Evolutionary conservation across 2,797 vertebrate species (phyloP), one percentile per base, ranked within the genome.

Genomic region (Sardinella longiceps): DNA sequence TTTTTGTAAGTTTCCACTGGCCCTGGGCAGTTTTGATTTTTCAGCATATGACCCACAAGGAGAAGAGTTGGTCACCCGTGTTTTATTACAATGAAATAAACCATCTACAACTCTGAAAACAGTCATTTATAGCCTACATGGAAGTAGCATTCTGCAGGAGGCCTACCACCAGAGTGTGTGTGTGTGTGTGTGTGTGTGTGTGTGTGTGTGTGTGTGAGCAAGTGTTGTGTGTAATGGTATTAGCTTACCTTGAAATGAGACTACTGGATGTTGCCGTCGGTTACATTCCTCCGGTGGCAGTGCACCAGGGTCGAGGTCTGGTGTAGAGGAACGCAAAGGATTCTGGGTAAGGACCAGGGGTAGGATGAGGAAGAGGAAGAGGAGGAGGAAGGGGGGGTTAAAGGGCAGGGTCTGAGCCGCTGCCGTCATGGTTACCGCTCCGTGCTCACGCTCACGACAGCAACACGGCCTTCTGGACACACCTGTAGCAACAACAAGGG

Each of bases 261-360:
- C 88, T 60, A 91, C 81, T 23, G 90, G 90, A 80, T 90, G 90
- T 63, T 87, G 81, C 85, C 85, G 90, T 66, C 46, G 82, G 39
- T 14, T 74, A 81, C 89, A 90, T 51, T 88, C 83, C n/a, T 84
- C 43, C 33, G 85, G 77, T 23, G 83, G 84, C 33, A 70, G 18
- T 56, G 85, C 20, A 25, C 66, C 3, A 7, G 33, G 28, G 60
- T 87, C 15, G 0, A 43, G 63, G 80, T 89, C 51, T 81, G 60
- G 81, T 80, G 82, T 85, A 56, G 80, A 43, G 23, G 66, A 30
- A 23, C 81, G 84, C 12, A 77, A 63, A 51, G 85, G 80, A 39
- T 74, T 84, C 80, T 90, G 88, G 70, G 86, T 70, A 2, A 30
- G 80, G 83, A 86, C 58, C 15, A 88, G 30, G 25, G 84, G 70